Conservation (phyloP, 92 coral and sea anemone genomes). For the Phymanthus crucifer region DNA sequence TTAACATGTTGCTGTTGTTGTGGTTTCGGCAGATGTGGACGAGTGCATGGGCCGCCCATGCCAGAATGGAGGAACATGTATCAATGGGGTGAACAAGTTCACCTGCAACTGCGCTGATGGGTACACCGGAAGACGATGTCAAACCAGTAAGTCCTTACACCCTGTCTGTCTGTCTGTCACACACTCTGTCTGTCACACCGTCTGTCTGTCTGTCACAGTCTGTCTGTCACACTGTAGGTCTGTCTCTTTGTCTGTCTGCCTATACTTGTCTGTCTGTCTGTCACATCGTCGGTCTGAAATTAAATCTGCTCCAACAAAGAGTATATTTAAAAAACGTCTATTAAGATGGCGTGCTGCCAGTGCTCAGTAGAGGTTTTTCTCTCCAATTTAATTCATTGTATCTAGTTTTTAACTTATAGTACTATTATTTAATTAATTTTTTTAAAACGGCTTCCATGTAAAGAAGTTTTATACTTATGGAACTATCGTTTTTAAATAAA, state of each 20-base stretch:
- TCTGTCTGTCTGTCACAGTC: not conserved
- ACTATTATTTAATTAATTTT: no score
- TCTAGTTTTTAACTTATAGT: no score
- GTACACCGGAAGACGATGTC: not conserved
- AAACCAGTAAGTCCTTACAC: not conserved
- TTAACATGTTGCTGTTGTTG: not conserved
- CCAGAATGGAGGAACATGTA: constrained; percentile 1
- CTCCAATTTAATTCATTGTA: no score
- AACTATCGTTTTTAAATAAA: no score
- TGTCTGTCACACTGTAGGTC: not conserved
- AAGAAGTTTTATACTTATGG: no score
- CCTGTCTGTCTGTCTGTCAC: not conserved
- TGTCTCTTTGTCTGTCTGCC: not conserved
- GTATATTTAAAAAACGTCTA: no score
- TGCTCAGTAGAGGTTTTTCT: no score
- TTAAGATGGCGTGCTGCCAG: no score
- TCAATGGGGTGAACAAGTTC: not conserved
- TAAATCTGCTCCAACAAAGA: no score
- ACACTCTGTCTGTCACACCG: not conserved
- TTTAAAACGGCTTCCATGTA: no score
- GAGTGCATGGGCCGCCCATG: not conserved
- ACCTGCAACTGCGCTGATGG: not conserved
- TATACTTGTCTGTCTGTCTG: not conserved
- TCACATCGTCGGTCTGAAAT: not conserved
- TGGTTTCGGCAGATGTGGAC: not conserved